phyloP scores from a whole-genome alignment of 2,888 invertebrate genomes.

The Hirudinaria manillensis region DNA sequence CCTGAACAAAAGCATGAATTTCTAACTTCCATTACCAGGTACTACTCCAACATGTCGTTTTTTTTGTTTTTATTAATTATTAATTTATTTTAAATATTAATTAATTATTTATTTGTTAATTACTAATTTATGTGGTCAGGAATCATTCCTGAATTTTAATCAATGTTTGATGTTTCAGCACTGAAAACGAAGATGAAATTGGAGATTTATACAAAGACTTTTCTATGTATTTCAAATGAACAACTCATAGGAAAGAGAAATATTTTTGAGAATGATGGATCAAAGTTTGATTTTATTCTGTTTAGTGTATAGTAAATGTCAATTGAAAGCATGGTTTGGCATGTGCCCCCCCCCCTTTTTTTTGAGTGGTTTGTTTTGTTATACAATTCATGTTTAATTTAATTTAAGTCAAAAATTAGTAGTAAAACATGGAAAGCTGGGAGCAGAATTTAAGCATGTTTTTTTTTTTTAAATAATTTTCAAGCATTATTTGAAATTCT shows the following conservation, averaged over 20 bases:
- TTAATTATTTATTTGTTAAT: neutral
- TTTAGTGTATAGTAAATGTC: too few species aligned
- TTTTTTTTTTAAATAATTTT: too few species aligned
- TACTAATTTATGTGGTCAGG: neutral
- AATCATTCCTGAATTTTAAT: neutral
- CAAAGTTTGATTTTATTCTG: too few species aligned
- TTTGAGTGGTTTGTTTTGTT: too few species aligned
- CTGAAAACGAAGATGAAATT: constrained; percentile 23
- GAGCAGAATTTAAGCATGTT: too few species aligned
- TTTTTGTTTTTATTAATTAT: neutral
- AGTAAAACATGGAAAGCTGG: too few species aligned
- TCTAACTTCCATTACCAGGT: constrained; percentile 18
- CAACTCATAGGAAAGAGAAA: neutral
- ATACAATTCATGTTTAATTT: too few species aligned
- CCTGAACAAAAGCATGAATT: constrained; percentile 22
- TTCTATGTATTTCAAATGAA: constrained; percentile 25
- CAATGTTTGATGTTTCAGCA: constrained; percentile 12
- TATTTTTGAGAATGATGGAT: neutral
- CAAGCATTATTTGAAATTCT: too few species aligned
- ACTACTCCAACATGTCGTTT: neutral
- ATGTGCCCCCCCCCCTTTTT: too few species aligned
- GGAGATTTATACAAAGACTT: constrained; percentile 22
- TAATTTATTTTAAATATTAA: too few species aligned
- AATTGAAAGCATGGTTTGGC: too few species aligned
- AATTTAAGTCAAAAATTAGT: too few species aligned